phyloP scores from a whole-genome alignment of 2,888 invertebrate species.

The Mamestra brassicae region DNA sequence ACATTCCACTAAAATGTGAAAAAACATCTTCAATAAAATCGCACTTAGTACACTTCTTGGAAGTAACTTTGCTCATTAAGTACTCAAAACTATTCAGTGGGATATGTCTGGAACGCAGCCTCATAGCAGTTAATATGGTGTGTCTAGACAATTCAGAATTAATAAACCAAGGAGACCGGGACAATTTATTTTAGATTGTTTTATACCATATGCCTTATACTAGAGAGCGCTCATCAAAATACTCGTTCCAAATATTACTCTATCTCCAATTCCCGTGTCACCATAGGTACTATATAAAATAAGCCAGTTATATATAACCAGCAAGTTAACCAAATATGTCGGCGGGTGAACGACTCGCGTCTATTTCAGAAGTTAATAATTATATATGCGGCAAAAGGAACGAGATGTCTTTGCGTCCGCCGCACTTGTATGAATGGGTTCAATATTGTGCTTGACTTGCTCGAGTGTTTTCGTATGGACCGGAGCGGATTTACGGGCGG shows the following conservation, averaged over 20 bases:
- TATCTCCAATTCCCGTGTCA: conserved; percentile 39
- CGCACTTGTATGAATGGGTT: conserved; percentile 55
- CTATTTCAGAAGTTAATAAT: conserved; percentile 78
- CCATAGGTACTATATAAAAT: conserved; percentile 57
- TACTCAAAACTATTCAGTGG: no score
- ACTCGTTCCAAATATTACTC: conserved; percentile 19
- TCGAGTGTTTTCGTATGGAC: conserved; percentile 28
- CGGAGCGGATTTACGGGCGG: background rate
- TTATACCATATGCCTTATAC: no score
- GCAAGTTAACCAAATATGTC: conserved; percentile 77
- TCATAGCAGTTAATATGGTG: no score
- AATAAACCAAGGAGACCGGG: no score
- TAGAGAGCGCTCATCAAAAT: background rate
- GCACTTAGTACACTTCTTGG: no score
- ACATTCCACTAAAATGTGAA: no score
- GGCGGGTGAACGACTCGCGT: conserved; percentile 79
- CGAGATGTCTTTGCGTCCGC: conserved; percentile 52
- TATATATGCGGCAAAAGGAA: conserved; percentile 76
- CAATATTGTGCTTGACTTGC: conserved; percentile 48
- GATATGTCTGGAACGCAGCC: no score
- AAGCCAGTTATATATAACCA: conserved; percentile 63
- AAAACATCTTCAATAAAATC: no score
- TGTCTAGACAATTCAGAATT: no score
- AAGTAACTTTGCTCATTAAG: no score
- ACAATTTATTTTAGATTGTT: no score